Percentiles rank a stretch among this genome's conserved stretches.
These are phyloP conservation scores for Ictalurus punctatus DNA, from an alignment of 2,113 vertebrate species.

Conservation along the genomic window DNA sequence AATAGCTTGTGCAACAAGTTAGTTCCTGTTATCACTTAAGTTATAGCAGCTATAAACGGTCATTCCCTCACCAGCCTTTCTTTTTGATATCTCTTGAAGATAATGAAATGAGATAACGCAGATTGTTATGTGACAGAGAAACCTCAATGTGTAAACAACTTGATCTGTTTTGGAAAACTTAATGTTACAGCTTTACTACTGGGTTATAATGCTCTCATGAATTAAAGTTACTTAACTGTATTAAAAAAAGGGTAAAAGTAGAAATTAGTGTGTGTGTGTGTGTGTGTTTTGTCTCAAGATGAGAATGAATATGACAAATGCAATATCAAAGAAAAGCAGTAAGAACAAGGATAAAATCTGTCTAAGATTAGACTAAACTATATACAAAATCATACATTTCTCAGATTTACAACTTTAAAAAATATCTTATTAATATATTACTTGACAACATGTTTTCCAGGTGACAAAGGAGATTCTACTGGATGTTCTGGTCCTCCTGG, in stretches of 20 bases:
- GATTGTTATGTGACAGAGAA: neutral
- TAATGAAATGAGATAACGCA: neutral
- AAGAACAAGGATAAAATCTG: no score
- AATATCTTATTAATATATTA: neutral
- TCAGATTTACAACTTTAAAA: neutral
- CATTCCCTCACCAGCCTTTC: neutral
- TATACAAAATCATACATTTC: neutral
- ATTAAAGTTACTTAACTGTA: no score
- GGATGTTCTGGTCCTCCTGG: constrained; percentile 32
- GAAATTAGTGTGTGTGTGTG: no score
- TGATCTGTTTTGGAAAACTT: neutral
- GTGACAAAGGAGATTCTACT: constrained; percentile 45
- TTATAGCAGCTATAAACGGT: neutral
- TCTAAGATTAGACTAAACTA: no score
- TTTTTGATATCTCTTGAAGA: neutral
- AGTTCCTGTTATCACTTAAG: neutral
- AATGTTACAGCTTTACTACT: neutral
- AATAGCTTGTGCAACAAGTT: no score
- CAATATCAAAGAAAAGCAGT: no score
- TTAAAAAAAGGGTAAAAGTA: no score
- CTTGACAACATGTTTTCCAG: constrained; percentile 13
- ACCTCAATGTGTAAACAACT: neutral
- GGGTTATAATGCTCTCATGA: no score
- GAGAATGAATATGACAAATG: no score
- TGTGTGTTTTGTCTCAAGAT: no score